phyloP scores from a whole-genome alignment of 2,888 invertebrate genomes.

The Tachina lurida region DNA sequence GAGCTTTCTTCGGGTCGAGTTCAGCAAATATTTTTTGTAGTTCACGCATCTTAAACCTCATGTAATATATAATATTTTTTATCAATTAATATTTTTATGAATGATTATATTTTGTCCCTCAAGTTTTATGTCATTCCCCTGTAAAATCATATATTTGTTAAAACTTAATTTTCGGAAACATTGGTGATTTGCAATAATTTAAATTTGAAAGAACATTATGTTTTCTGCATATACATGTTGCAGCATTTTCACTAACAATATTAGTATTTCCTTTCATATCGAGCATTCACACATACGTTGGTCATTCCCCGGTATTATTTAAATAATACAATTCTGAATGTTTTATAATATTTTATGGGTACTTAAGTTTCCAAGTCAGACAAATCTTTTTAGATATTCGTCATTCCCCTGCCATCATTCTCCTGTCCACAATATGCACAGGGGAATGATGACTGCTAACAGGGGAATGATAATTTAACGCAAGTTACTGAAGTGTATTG shows the following conservation, averaged over 20 bases:
- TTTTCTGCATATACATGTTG: slow-evolving; percentile 1
- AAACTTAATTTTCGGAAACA: neutral
- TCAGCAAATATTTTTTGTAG: too few species aligned
- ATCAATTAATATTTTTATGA: slow-evolving; percentile 7
- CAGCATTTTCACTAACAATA: slow-evolving; percentile 12
- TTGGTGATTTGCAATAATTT: neutral
- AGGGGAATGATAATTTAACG: slow-evolving; percentile 21
- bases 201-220: too few species aligned
- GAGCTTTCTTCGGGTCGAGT: too few species aligned
- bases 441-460: slow-evolving; percentile 7
- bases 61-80: neutral
- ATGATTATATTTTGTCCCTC: neutral
- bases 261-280: slow-evolving; percentile 24
- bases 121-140: neutral
- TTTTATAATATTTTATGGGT: neutral
- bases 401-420: too few species aligned
- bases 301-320: neutral
- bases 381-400: too few species aligned
- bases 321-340: too few species aligned
- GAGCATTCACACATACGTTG: neutral
- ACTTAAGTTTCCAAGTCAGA: neutral
- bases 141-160: neutral
- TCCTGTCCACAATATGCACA: slow-evolving; percentile 1
- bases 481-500: slow-evolving; percentile 1
- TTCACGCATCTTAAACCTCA: too few species aligned